Evolutionary conservation across 2,113 vertebrate species (phyloP), one percentile per base, ranked within the genome.

Genomic region (Cyphomyrus plagiostoma): DNA sequence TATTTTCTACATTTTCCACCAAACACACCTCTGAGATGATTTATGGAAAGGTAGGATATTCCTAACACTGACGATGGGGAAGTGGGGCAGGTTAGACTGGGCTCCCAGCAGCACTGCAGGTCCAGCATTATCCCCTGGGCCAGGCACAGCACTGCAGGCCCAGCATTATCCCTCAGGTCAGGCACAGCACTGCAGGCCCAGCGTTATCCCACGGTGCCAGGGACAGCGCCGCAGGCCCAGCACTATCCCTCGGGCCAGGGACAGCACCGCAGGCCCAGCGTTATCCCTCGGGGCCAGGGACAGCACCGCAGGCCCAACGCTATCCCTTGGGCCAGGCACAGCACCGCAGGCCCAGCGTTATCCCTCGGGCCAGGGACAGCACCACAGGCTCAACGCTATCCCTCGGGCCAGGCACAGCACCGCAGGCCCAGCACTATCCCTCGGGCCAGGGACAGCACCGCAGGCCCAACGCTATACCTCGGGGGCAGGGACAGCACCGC

Each of bases 151-250:
- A 53, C 17, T 53, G 52, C 17, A 53, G 52, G 4, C 52, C 17
- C 1, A 1, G 0, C 0, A 0, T 17, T 56, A 19, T 56, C 52
- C 1, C 52, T 52, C 42, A 3, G 42, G 42, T 3, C 42, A 45
- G 42, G 8, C 23, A 62, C 23, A 13, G 58, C 7, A 8, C 56
- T n/a, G 6, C 21, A 53, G 56, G 23, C 5, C 7, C 0, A 50
- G 0, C 3, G 1, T 5, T 8, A 2, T n/a, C 56, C 0, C 21
- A 8, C 21, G 0, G 21, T 21, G 6, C 0, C 7, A 23, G 19
- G 56, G 56, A 58, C 56, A 9, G 56, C 56, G 5, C 53, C 6
- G 19, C 19, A 52, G 53, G 53, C 4, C 21, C 0, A 50, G 0
- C 0, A 10, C 1, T 7, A 21, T 58, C 53, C 0, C 19, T 6